A percentile compares a stretch with the other conserved stretches of the same genome.
These are phyloP conservation scores for Ivindomyrus marchei DNA, from an alignment of 2,113 vertebrate species.

Conservation along the genomic window DNA sequence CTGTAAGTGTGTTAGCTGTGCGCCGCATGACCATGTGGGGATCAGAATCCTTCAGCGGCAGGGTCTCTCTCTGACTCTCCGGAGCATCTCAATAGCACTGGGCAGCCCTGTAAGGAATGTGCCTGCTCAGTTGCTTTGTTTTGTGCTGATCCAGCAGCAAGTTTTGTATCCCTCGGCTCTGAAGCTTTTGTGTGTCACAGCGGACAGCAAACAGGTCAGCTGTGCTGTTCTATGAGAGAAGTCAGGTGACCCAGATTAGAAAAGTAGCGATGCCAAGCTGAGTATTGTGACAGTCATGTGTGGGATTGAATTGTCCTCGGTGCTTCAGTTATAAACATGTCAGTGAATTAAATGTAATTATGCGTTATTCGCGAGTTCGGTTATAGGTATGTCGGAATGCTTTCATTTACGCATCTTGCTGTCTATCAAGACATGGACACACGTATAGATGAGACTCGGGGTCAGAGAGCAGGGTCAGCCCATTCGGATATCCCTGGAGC, in stretches of 20 bases:
- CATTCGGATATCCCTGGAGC: not conserved
- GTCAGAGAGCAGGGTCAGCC: not conserved
- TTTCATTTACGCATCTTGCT: not conserved
- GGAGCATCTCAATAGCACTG: not conserved
- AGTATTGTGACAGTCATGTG: not conserved
- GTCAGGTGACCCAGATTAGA: not conserved
- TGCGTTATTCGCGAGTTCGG: not conserved
- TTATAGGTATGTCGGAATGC: not conserved
- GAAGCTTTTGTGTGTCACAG: constrained; percentile 14
- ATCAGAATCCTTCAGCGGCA: not conserved
- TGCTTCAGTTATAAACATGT: not conserved
- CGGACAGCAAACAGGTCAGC: not conserved
- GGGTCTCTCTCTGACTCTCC: not conserved
- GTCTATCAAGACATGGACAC: not conserved
- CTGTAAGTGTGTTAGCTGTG: not conserved
- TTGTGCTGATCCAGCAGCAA: constrained; percentile 33
- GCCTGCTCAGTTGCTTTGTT: constrained; percentile 22
- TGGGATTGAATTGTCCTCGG: not conserved
- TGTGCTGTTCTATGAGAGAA: not conserved
- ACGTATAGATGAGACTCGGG: not conserved
- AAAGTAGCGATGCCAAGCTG: not conserved
- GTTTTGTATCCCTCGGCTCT: constrained; percentile 18
- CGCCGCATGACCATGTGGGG: not conserved
- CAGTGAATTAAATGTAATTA: not conserved
- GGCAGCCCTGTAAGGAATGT: constrained; percentile 26